Evolutionary conservation across 2,113 vertebrate species (phyloP).

Genomic region (Atractosteus spatula): DNA sequence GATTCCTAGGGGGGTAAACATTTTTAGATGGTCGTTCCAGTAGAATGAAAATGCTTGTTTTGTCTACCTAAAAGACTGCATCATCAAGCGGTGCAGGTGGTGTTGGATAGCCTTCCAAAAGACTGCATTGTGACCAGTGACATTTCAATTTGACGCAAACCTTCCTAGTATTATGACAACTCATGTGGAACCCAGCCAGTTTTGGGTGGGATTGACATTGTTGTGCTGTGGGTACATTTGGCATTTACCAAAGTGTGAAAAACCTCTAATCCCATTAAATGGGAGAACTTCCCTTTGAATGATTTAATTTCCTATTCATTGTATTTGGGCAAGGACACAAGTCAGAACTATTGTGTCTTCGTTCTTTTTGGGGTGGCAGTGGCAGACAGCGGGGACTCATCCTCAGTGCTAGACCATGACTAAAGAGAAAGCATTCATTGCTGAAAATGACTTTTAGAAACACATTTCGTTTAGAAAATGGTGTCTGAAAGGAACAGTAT

Average conservation of each 20-base stretch:
- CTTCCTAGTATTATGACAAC: conserved; percentile 1
- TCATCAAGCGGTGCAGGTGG: too few relatives aligned
- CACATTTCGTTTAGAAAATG: conserved; percentile 4
- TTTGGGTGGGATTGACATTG: conserved; percentile 10
- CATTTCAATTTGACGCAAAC: background rate
- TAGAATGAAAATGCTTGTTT: too few relatives aligned
- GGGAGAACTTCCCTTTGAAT: conserved; percentile 33
- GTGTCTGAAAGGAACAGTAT: too few relatives aligned
- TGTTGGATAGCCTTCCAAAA: too few relatives aligned
- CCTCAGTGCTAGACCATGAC: conserved; percentile 12
- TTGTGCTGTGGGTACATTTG: background rate
- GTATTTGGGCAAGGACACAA: conserved; percentile 31
- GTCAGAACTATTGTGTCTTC: background rate
- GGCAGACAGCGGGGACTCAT: background rate
- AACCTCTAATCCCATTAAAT: conserved; percentile 37
- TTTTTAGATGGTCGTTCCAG: too few relatives aligned
- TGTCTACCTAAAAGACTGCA: too few relatives aligned
- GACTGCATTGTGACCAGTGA: background rate
- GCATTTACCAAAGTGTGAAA: background rate
- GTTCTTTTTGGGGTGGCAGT: background rate
- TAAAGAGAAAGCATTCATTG: conserved; percentile 19
- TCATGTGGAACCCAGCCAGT: background rate
- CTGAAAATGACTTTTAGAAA: conserved; percentile 1
- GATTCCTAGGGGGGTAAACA: too few relatives aligned
- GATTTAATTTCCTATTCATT: conserved; percentile 45